phyloP scores from a whole-genome alignment of 2,888 invertebrate species.

The Drosophila stalkeri region DNA sequence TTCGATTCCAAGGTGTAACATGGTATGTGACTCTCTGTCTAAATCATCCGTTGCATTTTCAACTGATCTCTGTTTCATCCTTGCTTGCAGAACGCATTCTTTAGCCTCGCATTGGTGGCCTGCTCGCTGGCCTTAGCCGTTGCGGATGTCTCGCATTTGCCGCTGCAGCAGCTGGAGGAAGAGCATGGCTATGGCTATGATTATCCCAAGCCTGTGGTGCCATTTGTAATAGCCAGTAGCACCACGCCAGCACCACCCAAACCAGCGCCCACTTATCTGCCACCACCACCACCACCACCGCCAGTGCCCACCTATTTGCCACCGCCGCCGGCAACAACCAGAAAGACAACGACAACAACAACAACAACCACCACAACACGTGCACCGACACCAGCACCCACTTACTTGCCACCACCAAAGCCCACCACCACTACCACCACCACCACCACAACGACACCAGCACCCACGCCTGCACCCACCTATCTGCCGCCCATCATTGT shows the following conservation, averaged over 20 bases:
- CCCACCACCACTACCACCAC: conserved; percentile 50
- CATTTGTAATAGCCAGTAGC: conserved; percentile 62
- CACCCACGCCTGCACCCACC: conserved; percentile 69
- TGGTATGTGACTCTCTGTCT: conserved; percentile 49
- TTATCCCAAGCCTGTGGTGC: conserved; percentile 69
- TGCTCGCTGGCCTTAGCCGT: conserved; percentile 59
- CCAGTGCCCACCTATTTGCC: conserved; percentile 40
- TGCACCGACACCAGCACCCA: conserved; percentile 53
- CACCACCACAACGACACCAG: conserved; percentile 59
- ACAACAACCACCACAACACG: conserved; percentile 51
- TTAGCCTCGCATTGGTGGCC: conserved; percentile 52
- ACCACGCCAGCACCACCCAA: conserved; percentile 32
- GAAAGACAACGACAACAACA: conserved; percentile 3
- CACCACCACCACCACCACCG: conserved; percentile 57
- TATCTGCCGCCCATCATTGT: conserved; percentile 66
- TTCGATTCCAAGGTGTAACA: conserved; percentile 72
- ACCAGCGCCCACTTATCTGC: conserved; percentile 63
- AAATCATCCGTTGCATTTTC: conserved; percentile 1
- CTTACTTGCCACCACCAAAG: conserved; percentile 58
- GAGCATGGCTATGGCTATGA: conserved; percentile 75
- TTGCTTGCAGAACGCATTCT: conserved; percentile 57
- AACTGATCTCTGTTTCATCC: background rate
- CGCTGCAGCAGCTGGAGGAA: conserved; percentile 45
- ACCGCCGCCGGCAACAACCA: conserved; percentile 35
- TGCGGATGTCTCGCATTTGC: conserved; percentile 78